A percentile compares a stretch with the other conserved stretches of the same genome.
These are phyloP conservation scores for Pachypanchax playfairii DNA, from an alignment of 2,113 vertebrate species.

Conservation along the genomic window DNA sequence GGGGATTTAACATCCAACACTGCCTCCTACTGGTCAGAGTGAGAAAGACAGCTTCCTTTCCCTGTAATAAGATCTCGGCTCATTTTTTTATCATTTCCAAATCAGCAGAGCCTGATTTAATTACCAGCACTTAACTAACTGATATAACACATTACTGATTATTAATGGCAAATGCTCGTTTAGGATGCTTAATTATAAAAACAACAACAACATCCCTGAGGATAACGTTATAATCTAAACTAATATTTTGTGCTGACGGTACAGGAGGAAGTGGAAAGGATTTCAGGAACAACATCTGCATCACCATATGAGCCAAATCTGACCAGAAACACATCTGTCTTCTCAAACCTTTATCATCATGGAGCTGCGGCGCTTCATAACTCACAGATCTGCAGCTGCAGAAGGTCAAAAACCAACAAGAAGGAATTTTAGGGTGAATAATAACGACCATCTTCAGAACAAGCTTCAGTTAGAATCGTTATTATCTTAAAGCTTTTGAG, in stretches of 20 bases:
- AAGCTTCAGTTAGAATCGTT: too few species aligned
- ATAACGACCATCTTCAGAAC: neutral
- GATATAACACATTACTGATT: neutral
- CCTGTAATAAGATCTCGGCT: neutral
- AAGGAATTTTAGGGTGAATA: neutral
- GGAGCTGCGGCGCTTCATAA: constrained; percentile 4
- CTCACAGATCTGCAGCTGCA: constrained; percentile 46
- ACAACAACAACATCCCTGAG: neutral
- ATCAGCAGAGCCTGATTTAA: neutral
- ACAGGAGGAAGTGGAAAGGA: constrained; percentile 15
- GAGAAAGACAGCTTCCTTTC: neutral
- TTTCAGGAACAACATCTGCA: constrained; percentile 43
- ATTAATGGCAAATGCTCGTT: neutral
- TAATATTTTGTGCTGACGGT: neutral
- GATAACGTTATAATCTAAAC: accelerated
- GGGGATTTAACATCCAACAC: neutral
- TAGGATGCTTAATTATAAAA: neutral
- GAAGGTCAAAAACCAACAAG: neutral
- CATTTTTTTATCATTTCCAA: constrained; percentile 1
- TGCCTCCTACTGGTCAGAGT: constrained; percentile 45
- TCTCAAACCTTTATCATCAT: neutral
- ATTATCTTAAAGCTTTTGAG: too few species aligned
- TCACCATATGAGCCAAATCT: constrained; percentile 30
- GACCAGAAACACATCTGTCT: constrained; percentile 23
- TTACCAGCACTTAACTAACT: neutral